Evolutionary conservation across 2,888 invertebrate species (phyloP).

Genomic region (Dyspetes luteomarginatus): DNA sequence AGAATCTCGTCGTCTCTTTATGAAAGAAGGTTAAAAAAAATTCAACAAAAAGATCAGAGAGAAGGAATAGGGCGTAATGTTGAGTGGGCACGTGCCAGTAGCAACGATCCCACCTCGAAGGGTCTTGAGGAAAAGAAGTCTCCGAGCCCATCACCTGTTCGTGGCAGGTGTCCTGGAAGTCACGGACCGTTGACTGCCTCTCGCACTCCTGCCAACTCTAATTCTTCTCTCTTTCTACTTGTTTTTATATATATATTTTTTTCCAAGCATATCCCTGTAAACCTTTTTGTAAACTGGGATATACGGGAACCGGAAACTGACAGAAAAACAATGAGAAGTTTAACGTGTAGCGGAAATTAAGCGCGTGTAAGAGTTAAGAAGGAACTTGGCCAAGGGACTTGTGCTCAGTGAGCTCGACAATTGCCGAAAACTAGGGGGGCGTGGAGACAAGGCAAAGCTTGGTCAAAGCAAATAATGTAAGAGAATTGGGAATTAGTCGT

Average conservation of each 20-base stretch:
- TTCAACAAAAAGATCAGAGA: background rate
- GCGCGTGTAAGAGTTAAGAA: background rate
- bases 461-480: background rate
- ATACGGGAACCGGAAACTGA: conserved; percentile 50
- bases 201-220: conserved; percentile 1
- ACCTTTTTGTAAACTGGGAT: conserved; percentile 11
- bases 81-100: conserved; percentile 69
- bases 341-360: background rate
- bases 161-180: conserved; percentile 75
- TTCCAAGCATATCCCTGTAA: background rate
- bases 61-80: conserved; percentile 10
- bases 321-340: background rate
- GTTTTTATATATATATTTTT: too few species aligned
- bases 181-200: conserved; percentile 64
- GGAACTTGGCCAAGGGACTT: background rate
- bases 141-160: conserved; percentile 77
- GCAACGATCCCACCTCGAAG: conserved; percentile 53
- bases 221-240: conserved; percentile 1
- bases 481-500: conserved; percentile 16
- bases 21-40: conserved; percentile 1
- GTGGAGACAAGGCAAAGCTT: background rate
- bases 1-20: background rate
- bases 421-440: conserved; percentile 35
- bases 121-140: conserved; percentile 48
- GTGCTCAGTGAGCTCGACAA: conserved; percentile 14